Percentiles rank a stretch among this genome's conserved stretches.
Evolutionary conservation across 1,140 invertebrate genomes (phyloP).

Genomic region (Drosophila tsacasi): DNA sequence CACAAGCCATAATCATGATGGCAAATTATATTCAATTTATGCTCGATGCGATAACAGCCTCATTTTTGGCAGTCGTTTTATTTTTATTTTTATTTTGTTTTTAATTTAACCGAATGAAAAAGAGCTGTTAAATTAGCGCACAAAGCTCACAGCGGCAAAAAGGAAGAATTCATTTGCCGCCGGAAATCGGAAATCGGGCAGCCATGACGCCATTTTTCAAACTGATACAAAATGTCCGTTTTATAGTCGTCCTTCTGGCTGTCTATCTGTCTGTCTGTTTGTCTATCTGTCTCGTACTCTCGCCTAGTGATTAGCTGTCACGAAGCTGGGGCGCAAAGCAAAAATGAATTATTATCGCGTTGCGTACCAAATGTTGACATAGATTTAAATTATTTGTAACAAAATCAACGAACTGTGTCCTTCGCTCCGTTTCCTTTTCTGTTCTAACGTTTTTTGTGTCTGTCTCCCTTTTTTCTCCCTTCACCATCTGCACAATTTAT

Average conservation of each 20-base stretch:
- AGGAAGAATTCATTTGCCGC: conserved; percentile 59
- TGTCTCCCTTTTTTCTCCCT: not conserved
- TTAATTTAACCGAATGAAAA: conserved; percentile 34
- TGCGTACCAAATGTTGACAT: conserved; percentile 75
- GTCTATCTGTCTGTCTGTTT: not conserved
- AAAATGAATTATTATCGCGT: conserved; percentile 80
- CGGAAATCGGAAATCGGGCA: conserved; percentile 75
- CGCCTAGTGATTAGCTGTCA: conserved; percentile 75
- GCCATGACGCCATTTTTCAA: conserved; percentile 77
- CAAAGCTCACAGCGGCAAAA: conserved; percentile 25
- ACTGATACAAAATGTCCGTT: conserved; percentile 43
- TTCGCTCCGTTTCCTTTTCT: conserved; percentile 12
- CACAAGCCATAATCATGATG: conserved; percentile 29
- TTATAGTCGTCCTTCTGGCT: conserved; percentile 32
- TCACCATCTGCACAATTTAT: not conserved
- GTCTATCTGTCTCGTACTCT: conserved; percentile 13
- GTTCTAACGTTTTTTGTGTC: not conserved
- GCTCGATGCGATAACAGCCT: conserved; percentile 16
- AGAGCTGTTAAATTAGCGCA: conserved; percentile 20
- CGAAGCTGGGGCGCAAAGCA: conserved; percentile 67
- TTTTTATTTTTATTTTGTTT: conserved; percentile 26
- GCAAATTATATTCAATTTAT: conserved; percentile 43
- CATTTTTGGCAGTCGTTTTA: conserved; percentile 1
- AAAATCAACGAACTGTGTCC: conserved; percentile 75
- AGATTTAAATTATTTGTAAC: conserved; percentile 82